phyloP scores from a whole-genome alignment of 2,888 invertebrate species.

The Cheilosia scutellata region DNA sequence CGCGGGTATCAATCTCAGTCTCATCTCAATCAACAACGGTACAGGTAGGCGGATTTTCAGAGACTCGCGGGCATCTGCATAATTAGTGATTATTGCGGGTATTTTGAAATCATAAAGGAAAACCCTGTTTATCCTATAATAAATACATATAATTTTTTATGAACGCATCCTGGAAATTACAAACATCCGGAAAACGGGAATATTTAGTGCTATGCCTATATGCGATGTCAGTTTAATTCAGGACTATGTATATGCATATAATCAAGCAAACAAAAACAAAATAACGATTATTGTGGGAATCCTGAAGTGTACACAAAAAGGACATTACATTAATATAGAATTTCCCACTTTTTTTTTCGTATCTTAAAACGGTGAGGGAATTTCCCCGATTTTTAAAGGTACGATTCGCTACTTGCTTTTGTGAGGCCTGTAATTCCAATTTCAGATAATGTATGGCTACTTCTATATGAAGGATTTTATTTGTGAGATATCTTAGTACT shows the following conservation, averaged over 20 bases:
- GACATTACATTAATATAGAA: background rate
- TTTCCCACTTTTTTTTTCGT: background rate
- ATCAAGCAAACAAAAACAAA: background rate
- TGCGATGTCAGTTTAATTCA: background rate
- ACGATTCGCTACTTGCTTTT: background rate
- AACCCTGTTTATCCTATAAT: constrained; percentile 60
- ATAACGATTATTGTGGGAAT: constrained; percentile 12
- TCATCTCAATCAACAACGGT: constrained; percentile 38
- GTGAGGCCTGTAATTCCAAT: background rate
- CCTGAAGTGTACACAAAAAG: background rate
- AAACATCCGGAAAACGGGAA: constrained; percentile 41
- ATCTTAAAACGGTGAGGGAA: background rate
- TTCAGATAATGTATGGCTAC: background rate
- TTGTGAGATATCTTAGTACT: no score
- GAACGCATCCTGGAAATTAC: constrained; percentile 63
- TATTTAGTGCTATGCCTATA: background rate
- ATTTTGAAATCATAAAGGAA: constrained; percentile 63
- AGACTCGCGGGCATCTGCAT: constrained; percentile 58
- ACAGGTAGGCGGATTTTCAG: constrained; percentile 25
- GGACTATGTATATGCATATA: background rate
- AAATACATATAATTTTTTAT: constrained; percentile 12
- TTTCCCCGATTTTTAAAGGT: background rate
- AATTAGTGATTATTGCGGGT: constrained; percentile 72
- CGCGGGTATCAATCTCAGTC: constrained; percentile 38
- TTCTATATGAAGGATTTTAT: background rate